Evolutionary conservation across 2,888 invertebrate species (phyloP).

Genomic region (Leucoptera coffeella): DNA sequence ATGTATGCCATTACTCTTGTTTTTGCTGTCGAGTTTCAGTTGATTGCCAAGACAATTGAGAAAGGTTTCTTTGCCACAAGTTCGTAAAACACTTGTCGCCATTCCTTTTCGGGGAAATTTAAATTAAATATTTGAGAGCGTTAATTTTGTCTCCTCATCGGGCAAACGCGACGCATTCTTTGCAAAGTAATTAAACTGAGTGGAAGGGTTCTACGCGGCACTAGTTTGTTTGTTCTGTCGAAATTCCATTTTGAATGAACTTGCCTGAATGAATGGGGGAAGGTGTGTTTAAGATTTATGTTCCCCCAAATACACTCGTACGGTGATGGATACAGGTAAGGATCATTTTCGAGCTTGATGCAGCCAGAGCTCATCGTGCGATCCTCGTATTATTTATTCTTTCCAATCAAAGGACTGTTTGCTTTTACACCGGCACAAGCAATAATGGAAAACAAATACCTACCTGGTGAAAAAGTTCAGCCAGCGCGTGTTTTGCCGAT

Average conservation of each 20-base stretch:
- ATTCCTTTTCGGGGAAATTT: constrained; percentile 48
- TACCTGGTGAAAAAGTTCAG: no score
- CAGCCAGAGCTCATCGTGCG: constrained; percentile 1
- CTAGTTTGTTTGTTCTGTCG: constrained; percentile 49
- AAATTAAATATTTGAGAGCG: constrained; percentile 54
- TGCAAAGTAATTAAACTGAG: constrained; percentile 53
- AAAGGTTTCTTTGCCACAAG: constrained; percentile 13
- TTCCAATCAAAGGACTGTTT: constrained; percentile 39
- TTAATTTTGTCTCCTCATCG: constrained; percentile 54
- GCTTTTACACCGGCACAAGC: constrained; percentile 29
- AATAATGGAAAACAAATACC: constrained; percentile 46
- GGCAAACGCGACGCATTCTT: constrained; percentile 51
- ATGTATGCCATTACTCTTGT: constrained; percentile 28
- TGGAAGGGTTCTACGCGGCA: constrained; percentile 44
- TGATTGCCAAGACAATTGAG: background rate
- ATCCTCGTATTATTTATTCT: constrained; percentile 11
- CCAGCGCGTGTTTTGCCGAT: no score
- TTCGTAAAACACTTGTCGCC: constrained; percentile 33
- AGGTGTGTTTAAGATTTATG: no score
- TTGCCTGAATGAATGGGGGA: no score
- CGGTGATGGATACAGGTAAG: no score
- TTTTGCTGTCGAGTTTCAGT: constrained; percentile 1
- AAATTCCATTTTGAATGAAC: constrained; percentile 49
- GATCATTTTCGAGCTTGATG: no score
- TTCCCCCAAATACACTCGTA: no score